phyloP scores from a whole-genome alignment of 2,797 vertebrate genomes.

The Sebastes taczanowskii region DNA sequence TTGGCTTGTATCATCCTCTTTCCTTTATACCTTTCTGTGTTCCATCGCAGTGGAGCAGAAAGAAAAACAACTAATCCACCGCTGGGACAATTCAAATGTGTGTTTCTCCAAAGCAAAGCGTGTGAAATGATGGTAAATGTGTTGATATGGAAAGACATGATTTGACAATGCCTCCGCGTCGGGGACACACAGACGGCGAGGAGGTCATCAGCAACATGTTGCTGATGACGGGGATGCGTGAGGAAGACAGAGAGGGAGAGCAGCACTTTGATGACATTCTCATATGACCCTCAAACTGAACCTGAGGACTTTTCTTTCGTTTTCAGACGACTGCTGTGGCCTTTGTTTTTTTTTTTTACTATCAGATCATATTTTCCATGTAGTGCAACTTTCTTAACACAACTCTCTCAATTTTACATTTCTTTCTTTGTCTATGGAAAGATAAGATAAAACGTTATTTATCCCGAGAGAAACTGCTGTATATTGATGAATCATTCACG shows the following conservation, averaged over 20 bases:
- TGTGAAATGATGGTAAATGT: background rate
- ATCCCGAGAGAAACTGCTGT: background rate
- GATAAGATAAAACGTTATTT: background rate
- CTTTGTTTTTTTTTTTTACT: background rate
- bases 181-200: conserved; percentile 41
- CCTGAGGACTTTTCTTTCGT: conserved; percentile 24
- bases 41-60: conserved; percentile 11
- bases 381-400: background rate
- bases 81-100: background rate
- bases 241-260: conserved; percentile 57
- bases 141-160: background rate
- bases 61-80: conserved; percentile 6
- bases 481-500: background rate
- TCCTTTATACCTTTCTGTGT: conserved; percentile 53
- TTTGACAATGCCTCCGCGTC: conserved; percentile 1
- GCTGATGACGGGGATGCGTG: conserved; percentile 50
- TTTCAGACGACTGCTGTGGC: background rate
- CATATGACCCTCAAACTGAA: conserved; percentile 48
- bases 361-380: background rate
- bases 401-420: background rate
- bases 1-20: conserved; percentile 69
- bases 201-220: conserved; percentile 44
- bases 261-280: conserved; percentile 80
- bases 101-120: background rate
- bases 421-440: background rate